A percentile compares a stretch with the other conserved stretches of the same genome.
Evolutionary conservation across 2,888 invertebrate species (phyloP).

Genomic region (Xestobium rufovillosum): DNA sequence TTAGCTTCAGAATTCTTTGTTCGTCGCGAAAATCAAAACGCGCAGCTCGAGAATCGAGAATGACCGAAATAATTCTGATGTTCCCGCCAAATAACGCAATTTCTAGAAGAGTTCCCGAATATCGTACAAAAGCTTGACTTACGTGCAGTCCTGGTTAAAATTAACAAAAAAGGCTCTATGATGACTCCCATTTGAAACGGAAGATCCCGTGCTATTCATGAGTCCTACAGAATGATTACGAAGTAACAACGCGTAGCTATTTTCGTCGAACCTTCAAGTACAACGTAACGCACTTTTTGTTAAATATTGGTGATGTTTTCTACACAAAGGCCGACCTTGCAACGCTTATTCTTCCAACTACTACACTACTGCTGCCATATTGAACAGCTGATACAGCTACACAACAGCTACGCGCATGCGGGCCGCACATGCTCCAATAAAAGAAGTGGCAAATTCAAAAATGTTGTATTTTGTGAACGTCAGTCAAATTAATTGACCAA

Average conservation of each 20-base stretch:
- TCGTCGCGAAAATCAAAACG: no score
- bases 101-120: no score
- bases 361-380: conserved; percentile 20
- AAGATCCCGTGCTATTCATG: conserved; percentile 77
- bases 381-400: conserved; percentile 23
- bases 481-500: no score
- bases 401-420: no score
- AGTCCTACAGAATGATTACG: conserved; percentile 38
- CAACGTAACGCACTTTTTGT: conserved; percentile 43
- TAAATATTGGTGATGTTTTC: conserved; percentile 45
- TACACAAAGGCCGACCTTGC: conserved; percentile 62
- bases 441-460: no score
- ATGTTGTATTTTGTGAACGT: no score
- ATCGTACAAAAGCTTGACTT: no score
- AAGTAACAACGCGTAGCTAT: conserved; percentile 14
- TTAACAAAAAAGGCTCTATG: conserved; percentile 90
- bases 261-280: conserved; percentile 27
- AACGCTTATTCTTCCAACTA: conserved; percentile 24
- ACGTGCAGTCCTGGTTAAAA: conserved; percentile 98
- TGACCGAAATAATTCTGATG: no score
- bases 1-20: not conserved
- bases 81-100: no score
- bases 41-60: no score
- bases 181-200: conserved; percentile 64
- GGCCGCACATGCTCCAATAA: no score